phyloP scores from a whole-genome alignment of 1,140 invertebrate genomes.

The Temnothorax nylanderi region DNA sequence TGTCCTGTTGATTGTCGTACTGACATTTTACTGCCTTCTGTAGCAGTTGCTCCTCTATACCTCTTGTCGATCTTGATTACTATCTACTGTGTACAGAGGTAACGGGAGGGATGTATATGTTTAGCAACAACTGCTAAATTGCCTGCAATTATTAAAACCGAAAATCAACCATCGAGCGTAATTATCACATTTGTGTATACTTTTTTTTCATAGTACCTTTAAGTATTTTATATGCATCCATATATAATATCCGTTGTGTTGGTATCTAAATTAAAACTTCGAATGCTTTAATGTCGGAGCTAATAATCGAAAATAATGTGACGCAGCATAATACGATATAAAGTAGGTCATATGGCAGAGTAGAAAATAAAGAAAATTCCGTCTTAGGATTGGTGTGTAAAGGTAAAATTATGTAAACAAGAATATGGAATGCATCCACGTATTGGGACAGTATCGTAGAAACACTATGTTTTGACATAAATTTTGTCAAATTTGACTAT shows the following conservation, averaged over 20 bases:
- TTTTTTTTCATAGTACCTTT: conserved; percentile 59
- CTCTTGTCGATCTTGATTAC: conserved; percentile 66
- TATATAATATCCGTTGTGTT: conserved; percentile 53
- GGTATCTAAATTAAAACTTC: conserved; percentile 57
- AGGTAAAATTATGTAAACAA: conserved; percentile 68
- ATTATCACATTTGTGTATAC: conserved; percentile 58
- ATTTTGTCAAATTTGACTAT: conserved; percentile 71
- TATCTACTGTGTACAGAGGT: conserved; percentile 60
- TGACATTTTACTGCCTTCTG: conserved; percentile 78
- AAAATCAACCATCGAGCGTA: conserved; percentile 65
- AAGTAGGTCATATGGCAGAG: conserved; percentile 61
- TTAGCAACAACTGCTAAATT: conserved; percentile 70
- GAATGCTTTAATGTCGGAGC: conserved; percentile 51
- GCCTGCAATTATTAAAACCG: conserved; percentile 56
- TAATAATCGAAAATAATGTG: conserved; percentile 63
- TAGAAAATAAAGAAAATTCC: conserved; percentile 69
- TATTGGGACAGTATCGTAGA: conserved; percentile 64
- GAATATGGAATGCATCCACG: conserved; percentile 50
- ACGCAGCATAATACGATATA: conserved; percentile 69
- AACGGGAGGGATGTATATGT: conserved; percentile 59
- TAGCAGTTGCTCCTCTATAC: conserved; percentile 71
- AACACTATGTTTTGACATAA: conserved; percentile 67
- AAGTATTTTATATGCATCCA: conserved; percentile 66
- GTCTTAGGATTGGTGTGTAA: conserved; percentile 71
- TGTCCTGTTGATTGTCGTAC: conserved; percentile 82